Evolutionary conservation across 2,797 vertebrate species (phyloP), one percentile per base, ranked within the genome.

Genomic region (Coendou prehensilis): DNA sequence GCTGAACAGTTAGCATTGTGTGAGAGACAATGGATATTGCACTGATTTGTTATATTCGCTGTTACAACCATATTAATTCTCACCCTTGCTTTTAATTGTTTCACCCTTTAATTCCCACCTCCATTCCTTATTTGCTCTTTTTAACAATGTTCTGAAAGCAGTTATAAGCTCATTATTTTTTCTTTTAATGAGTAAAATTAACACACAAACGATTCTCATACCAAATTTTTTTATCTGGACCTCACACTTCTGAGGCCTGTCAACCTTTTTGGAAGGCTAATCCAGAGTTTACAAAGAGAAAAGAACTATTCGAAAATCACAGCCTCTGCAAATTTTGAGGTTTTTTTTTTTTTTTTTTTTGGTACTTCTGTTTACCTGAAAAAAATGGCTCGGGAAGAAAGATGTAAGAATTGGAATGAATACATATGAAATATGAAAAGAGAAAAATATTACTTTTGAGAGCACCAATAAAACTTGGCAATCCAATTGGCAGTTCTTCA

Each of bases 91-190:
- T 97, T 98, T 64, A 95, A 90, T 81, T 95, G 17, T 50, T 92
- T 98, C 85, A 85, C 91, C 87, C 96, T 90, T 98, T 98, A 97
- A 98, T 97, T 95, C 95, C 97, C 88, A 91, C 95, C 96, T 97
- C 97, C 80, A 95, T 94, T 97, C 94, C 94, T 98, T 94, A 97
- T 98, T 98, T 97, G 95, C 96, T 98, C 94, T 98, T 95, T 97
- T 96, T 96, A 96, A 98, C 59, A 64, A 47, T 73, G 80, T 90
- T 94, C 95, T 97, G 94, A 98, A 98, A 97, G 84, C 96, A 98
- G 81, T 95, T 95, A 96, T 92, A 98, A 95, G 93, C 96, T 96
- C 97, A 97, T 98, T 98, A 97, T 92, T 98, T 98, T 98, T 98
- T 88, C 23, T 83, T 17, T 59, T 87, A 71, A 50, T 73, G 61